Conservation (phyloP, 2,113 vertebrate species). For the Larimichthys crocea region DNA sequence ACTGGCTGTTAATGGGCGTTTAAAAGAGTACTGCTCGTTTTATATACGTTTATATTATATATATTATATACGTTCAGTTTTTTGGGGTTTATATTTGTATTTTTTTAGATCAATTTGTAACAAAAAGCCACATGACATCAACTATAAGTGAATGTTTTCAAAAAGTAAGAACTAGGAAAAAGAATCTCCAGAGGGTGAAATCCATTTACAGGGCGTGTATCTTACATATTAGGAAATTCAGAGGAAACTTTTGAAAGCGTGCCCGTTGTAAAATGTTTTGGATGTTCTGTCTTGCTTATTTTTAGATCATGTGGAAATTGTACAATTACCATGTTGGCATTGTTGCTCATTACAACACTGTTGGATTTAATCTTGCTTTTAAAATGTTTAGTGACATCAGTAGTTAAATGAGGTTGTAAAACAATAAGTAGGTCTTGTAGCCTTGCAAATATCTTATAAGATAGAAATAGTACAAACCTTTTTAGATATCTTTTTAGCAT, state of each 20-base stretch:
- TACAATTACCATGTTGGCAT: neutral
- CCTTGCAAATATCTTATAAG: neutral
- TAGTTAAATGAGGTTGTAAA: neutral
- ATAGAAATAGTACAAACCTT: neutral
- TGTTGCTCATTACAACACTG: neutral
- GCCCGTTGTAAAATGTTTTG: neutral
- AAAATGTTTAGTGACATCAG: neutral
- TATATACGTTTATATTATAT: too few species aligned
- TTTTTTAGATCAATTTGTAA: neutral
- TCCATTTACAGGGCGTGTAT: neutral
- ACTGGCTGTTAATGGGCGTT: neutral
- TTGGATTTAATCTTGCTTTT: neutral
- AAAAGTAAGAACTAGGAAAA: neutral
- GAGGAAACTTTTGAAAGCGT: neutral
- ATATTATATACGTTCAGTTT: too few species aligned
- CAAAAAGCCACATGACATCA: neutral
- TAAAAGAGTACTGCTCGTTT: neutral
- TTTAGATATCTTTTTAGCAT: neutral
- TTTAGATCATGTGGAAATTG: constrained; percentile 9
- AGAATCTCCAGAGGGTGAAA: neutral
- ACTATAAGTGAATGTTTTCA: neutral
- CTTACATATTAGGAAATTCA: neutral
- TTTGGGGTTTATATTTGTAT: neutral
- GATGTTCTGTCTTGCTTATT: constrained; percentile 8
- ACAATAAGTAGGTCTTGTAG: neutral